These are phyloP conservation scores for Syngnathus typhle DNA, from an alignment of 2,113 vertebrate genomes.

Conservation along the genomic window DNA sequence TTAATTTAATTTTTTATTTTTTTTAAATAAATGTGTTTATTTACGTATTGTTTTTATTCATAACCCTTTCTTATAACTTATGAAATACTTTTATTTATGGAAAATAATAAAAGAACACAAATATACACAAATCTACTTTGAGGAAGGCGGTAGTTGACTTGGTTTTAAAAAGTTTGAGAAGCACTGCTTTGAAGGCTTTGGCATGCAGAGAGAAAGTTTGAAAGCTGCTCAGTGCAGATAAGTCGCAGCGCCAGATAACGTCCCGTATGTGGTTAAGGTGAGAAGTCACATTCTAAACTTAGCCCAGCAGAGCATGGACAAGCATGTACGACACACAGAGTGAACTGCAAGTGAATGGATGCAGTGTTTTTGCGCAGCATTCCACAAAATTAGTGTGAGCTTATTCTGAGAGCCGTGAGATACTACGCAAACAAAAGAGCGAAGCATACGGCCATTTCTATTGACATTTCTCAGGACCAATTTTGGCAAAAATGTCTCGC, in stretches of 20 bases:
- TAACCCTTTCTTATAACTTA: neutral
- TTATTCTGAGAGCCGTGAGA: slow-evolving; percentile 32
- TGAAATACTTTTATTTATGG: neutral
- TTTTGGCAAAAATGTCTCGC: neutral
- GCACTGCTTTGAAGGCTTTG: neutral
- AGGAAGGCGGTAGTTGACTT: neutral
- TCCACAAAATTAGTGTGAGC: slow-evolving; percentile 31
- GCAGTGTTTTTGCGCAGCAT: slow-evolving; percentile 34
- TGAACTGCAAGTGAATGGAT: slow-evolving; percentile 24
- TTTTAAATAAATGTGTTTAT: neutral
- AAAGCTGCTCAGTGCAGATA: slow-evolving; percentile 36
- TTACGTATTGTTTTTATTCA: no score
- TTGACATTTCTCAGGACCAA: slow-evolving; percentile 1
- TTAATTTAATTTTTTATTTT: no score
- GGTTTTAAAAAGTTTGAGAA: neutral
- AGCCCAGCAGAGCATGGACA: slow-evolving; percentile 37
- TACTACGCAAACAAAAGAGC: slow-evolving; percentile 14
- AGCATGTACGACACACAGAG: slow-evolving; percentile 5
- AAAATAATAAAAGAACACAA: neutral
- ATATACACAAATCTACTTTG: neutral
- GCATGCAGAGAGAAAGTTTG: slow-evolving; percentile 14
- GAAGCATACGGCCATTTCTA: neutral
- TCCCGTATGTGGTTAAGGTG: slow-evolving; percentile 43
- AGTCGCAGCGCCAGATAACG: slow-evolving; percentile 33
- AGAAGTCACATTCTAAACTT: slow-evolving; percentile 59